Evolutionary conservation across 2,888 invertebrate genomes (phyloP).

Genomic region (Lepetodrilus schrolli): DNA sequence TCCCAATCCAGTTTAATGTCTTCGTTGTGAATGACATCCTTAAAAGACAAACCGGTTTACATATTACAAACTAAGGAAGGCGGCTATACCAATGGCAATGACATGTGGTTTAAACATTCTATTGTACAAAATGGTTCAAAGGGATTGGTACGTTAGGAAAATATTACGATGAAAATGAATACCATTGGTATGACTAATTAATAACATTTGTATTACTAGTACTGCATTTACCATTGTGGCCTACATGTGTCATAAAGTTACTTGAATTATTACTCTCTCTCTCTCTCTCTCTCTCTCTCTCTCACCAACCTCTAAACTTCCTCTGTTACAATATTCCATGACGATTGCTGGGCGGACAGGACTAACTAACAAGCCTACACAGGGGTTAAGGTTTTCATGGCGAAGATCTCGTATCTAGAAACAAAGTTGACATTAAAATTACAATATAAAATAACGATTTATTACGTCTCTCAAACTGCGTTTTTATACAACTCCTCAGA

Average conservation of each 20-base stretch:
- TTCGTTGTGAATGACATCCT: slow-evolving; percentile 73
- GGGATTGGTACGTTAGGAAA: not conserved
- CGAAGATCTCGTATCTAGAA: slow-evolving; percentile 85
- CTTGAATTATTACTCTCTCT: not conserved
- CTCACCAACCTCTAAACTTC: slow-evolving; percentile 79
- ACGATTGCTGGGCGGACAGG: slow-evolving; percentile 79
- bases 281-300: not conserved
- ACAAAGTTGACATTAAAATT: not conserved
- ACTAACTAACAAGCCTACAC: slow-evolving; percentile 89
- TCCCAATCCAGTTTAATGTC: slow-evolving; percentile 86
- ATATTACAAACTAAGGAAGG: no score
- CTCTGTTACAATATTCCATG: slow-evolving; percentile 90
- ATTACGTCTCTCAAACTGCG: no score
- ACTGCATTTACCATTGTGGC: not conserved
- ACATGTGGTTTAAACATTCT: no score
- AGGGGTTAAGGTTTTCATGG: slow-evolving; percentile 92
- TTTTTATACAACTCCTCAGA: no score
- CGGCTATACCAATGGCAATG: no score
- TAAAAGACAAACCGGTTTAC: slow-evolving; percentile 35
- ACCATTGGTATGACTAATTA: no score
- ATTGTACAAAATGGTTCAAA: not conserved
- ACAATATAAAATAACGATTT: no score
- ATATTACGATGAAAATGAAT: no score
- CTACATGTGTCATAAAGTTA: not conserved
- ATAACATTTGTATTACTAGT: no score